phyloP scores from a whole-genome alignment of 2,888 invertebrate species.

The Mesorhabditis sp. region DNA sequence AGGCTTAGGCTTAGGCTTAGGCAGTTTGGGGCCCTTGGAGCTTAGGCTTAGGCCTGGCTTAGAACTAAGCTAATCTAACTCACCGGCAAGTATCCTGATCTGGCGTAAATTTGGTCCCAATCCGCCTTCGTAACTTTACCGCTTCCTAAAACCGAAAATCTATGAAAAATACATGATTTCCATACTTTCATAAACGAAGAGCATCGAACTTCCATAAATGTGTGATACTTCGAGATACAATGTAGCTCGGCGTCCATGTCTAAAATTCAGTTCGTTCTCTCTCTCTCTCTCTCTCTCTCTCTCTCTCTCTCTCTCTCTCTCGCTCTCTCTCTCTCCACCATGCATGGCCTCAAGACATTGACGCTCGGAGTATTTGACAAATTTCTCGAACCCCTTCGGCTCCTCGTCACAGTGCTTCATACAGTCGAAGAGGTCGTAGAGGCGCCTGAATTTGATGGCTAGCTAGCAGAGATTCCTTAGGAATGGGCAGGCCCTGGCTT shows the following conservation, averaged over 20 bases:
- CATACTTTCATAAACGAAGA: slow-evolving; percentile 32
- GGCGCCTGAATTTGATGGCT: slow-evolving; percentile 16
- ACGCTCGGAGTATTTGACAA: slow-evolving; percentile 14
- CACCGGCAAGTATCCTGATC: slow-evolving; percentile 17
- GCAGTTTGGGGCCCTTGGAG: no score
- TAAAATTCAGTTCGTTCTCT: slow-evolving; percentile 11
- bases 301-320: no score
- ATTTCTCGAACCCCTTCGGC: slow-evolving; percentile 25
- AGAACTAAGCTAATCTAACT: background rate
- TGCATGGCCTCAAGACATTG: no score
- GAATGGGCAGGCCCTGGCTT: slow-evolving; percentile 1
- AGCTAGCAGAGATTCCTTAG: background rate
- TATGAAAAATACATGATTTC: no score
- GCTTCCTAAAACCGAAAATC: background rate
- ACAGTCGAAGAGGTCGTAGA: slow-evolving; percentile 34
- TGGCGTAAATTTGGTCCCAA: slow-evolving; percentile 10
- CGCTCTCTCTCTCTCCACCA: no score
- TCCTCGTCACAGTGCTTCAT: slow-evolving; percentile 32
- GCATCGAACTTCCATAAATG: slow-evolving; percentile 36
- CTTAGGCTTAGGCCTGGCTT: no score
- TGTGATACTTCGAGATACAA: slow-evolving; percentile 36
- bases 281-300: no score
- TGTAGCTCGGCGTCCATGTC: slow-evolving; percentile 33
- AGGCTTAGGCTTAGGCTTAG: background rate
- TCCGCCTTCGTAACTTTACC: background rate